phyloP scores from a whole-genome alignment of 2,888 invertebrate species.

The Scelioninae gen. 2 region DNA sequence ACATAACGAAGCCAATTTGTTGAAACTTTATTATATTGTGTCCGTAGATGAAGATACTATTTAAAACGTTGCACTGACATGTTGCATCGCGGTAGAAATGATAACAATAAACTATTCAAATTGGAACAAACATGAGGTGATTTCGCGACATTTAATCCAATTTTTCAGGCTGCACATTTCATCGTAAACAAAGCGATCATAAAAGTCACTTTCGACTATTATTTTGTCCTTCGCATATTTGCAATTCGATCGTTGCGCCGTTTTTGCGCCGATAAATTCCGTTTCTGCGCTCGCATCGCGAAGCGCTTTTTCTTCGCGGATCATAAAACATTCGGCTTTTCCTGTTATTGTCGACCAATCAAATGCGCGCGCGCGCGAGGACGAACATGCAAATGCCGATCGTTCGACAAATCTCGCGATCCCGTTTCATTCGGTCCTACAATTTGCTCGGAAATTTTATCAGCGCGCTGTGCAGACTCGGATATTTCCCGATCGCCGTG shows the following conservation, averaged over 20 bases:
- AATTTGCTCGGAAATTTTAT: slow-evolving; percentile 5
- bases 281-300: slow-evolving; percentile 29
- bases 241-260: slow-evolving; percentile 25
- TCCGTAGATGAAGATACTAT: too few relatives aligned
- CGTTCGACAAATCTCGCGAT: slow-evolving; percentile 12
- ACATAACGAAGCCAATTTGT: too few relatives aligned
- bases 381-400: slow-evolving; percentile 21
- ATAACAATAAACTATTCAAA: slow-evolving; percentile 26
- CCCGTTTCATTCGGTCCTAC: slow-evolving; percentile 3
- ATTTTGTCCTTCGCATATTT: slow-evolving; percentile 33
- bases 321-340: slow-evolving; percentile 36
- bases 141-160: slow-evolving; percentile 38
- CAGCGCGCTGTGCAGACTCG: not conserved
- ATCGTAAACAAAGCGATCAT: slow-evolving; percentile 33
- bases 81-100: slow-evolving; percentile 14
- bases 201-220: slow-evolving; percentile 33
- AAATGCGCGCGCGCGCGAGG: not conserved
- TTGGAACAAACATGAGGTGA: slow-evolving; percentile 20
- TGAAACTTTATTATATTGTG: too few relatives aligned
- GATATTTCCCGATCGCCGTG: not conserved
- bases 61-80: too few relatives aligned
- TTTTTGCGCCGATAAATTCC: slow-evolving; percentile 31
- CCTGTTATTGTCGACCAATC: slow-evolving; percentile 36
- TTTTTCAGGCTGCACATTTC: slow-evolving; percentile 27
- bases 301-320: slow-evolving; percentile 39